Percentiles rank a stretch among this genome's conserved stretches.
These are phyloP conservation scores for Troides oblongomaculatus DNA, from an alignment of 2,888 invertebrate genomes.

Conservation along the genomic window DNA sequence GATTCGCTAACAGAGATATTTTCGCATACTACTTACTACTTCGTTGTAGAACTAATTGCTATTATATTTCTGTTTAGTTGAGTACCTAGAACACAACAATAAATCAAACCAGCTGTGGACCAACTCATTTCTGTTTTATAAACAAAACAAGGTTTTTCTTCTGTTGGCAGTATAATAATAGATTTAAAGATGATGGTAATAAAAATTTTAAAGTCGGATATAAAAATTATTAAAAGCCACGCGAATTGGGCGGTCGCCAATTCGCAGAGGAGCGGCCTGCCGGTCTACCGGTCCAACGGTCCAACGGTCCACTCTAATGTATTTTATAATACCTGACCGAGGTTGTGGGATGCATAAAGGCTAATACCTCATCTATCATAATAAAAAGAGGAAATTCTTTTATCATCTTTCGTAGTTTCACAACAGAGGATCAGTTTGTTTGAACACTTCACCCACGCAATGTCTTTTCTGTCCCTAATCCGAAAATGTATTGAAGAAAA, in stretches of 20 bases:
- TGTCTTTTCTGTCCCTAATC: background rate
- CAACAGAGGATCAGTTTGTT: background rate
- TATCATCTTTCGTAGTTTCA: background rate
- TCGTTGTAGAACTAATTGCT: no score
- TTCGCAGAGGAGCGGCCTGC: constrained; percentile 6
- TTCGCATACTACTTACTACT: no score
- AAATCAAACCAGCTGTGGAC: no score
- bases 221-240: constrained; percentile 13
- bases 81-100: no score
- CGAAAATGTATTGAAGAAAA: background rate
- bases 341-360: constrained; percentile 10
- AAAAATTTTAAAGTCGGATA: background rate
- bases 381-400: background rate
- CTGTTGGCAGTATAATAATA: no score
- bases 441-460: background rate
- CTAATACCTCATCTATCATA: constrained; percentile 6
- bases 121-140: no score
- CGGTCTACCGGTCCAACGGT: background rate
- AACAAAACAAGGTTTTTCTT: no score
- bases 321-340: constrained; percentile 15
- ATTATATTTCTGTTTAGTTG: no score
- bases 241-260: constrained; percentile 19
- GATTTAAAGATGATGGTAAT: background rate
- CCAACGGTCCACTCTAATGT: background rate
- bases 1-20: no score